Evolutionary conservation across 35 echinoderm and acorn worm species (phyloP), one percentile per base, ranked within the genome.

Genomic region (Diadema setosum): DNA sequence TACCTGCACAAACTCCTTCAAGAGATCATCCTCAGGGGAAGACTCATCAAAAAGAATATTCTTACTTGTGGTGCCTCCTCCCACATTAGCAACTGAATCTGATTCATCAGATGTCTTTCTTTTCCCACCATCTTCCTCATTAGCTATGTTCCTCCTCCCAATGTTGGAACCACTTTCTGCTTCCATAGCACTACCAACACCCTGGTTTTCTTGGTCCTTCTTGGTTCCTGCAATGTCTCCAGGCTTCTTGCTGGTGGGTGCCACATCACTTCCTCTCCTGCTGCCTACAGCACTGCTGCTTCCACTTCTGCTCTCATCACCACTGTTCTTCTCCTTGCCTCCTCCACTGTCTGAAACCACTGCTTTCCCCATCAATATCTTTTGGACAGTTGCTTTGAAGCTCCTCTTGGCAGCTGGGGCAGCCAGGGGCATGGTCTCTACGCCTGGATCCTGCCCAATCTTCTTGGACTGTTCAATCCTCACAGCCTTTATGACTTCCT

Each of bases 401-500:
- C 61, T 90, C 26, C 24, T 12, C 3, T 56, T 82, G 50, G 18
- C 5, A 35, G 46, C 52, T 46, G 25, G 83, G 83, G 48, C 58
- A 21, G 42, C 63, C 39, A 30, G 1, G 7, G 17, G 21, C 20
- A 25, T 32, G 63, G 12, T 67, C 27, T 27, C 63, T 34, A 33
- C 24, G 6, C 63, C 21, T 12, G 49, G 27, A n/a, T 11, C n/a
- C 40, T 73, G 67, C n/a, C 21, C 0, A 3, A 41, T n/a, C 37
- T 44, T 78, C 21, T 41, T 39, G 20, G 73, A 26, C 39, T 78
- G 73, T 24, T 78, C 73, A n/a, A 78, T 78, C 11, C 73, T 18
- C n/a, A 78, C 73, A 21, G 73, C 73, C 20, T 78, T 78, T 33
- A 78, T 78, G 39, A 76, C 91, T 69, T 93, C 91, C 5, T 76